Percentiles rank a stretch among this genome's conserved stretches.
Conservation (phyloP, 2,888 invertebrate genomes). For the Eutolmus rufibarbis region DNA sequence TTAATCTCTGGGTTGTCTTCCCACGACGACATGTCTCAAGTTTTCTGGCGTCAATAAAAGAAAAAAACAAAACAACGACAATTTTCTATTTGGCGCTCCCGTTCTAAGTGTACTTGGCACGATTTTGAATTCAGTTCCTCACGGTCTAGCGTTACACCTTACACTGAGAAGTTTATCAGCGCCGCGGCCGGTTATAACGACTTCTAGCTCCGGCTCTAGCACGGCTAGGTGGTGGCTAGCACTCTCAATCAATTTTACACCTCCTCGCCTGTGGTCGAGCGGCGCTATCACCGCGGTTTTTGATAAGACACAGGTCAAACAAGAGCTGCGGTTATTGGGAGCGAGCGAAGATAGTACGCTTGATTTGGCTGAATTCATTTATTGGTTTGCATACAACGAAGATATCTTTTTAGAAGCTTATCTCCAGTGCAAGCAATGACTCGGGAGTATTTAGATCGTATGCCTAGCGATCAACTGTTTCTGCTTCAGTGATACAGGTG, state of each 20-base stretch:
- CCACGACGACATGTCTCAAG: conserved; percentile 54
- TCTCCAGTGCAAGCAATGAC: background rate
- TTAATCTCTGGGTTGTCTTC: conserved; percentile 69
- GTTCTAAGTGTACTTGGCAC: background rate
- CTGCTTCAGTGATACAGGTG: background rate
- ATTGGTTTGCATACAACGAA: background rate
- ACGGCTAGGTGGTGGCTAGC: background rate
- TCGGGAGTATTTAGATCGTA: background rate
- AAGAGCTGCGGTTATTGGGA: background rate
- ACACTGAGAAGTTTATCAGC: background rate
- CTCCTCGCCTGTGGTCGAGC: background rate
- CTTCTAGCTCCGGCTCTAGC: background rate
- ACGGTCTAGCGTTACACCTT: background rate
- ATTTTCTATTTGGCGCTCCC: background rate
- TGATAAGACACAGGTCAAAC: background rate
- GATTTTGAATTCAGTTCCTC: background rate
- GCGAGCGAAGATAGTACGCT: background rate
- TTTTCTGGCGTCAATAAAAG: background rate
- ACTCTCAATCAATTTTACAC: background rate
- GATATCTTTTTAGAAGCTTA: background rate
- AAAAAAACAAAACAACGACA: background rate
- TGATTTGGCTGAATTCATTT: background rate
- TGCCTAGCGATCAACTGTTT: background rate
- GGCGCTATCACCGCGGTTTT: background rate
- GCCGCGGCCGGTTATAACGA: background rate